Conservation (phyloP, 2,797 vertebrate species). For the Mormyrops boulengeri region DNA sequence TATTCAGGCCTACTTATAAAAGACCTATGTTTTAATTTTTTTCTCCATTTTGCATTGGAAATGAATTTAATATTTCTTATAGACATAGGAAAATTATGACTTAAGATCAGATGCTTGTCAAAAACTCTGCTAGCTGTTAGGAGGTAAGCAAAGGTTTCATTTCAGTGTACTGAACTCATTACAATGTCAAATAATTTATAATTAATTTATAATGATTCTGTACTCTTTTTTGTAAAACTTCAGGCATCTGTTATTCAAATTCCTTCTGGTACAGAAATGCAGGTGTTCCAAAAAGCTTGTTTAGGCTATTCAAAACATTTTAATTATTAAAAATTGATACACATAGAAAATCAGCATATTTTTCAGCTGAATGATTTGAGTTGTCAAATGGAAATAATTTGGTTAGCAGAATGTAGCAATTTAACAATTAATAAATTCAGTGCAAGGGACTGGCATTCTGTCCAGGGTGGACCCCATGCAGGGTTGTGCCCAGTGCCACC, state of each 20-base stretch:
- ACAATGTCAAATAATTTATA: not conserved
- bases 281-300: not conserved
- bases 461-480: not conserved
- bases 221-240: not conserved
- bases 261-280: not conserved
- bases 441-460: not conserved
- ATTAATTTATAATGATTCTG: not conserved
- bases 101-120: not conserved
- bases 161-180: not conserved
- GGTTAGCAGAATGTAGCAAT: not conserved
- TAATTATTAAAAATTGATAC: not conserved
- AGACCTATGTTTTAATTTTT: not conserved
- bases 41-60: not conserved
- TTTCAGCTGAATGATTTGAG: not conserved
- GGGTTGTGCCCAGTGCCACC: not conserved
- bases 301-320: not conserved
- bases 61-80: not conserved
- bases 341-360: not conserved
- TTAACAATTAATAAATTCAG: not conserved
- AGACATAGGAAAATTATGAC: not conserved
- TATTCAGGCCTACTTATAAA: not conserved
- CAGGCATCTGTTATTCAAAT: not conserved
- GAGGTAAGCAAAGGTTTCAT: not conserved
- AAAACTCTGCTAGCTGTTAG: not conserved
- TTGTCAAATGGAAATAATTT: not conserved